Evolutionary conservation across 2,113 vertebrate species (phyloP).

Genomic region (Nothobranchius kuhntae): DNA sequence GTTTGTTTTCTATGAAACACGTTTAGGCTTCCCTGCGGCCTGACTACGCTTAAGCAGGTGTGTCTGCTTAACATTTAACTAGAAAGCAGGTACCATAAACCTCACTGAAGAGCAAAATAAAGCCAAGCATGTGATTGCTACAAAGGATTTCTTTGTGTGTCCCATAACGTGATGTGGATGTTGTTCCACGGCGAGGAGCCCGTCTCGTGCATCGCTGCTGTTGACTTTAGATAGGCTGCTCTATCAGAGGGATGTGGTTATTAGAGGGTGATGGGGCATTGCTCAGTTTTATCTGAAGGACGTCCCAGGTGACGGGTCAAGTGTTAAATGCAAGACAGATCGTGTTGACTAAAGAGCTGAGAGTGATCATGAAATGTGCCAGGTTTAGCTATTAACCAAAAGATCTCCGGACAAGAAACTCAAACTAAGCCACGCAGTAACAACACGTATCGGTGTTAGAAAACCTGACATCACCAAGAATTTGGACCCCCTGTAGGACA

Average conservation of each 20-base stretch:
- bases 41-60: background rate
- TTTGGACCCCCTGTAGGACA: constrained; percentile 9
- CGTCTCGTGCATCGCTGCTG: constrained; percentile 35
- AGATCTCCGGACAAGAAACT: background rate
- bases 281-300: constrained; percentile 45
- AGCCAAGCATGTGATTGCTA: background rate
- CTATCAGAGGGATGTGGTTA: constrained; percentile 32
- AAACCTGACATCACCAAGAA: background rate
- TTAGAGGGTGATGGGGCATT: constrained; percentile 45
- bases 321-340: constrained; percentile 19
- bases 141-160: constrained; percentile 20
- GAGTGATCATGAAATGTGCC: too few species aligned
- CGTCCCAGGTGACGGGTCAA: constrained; percentile 31
- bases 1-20: background rate
- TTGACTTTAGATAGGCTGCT: constrained; percentile 60
- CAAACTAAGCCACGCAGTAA: background rate
- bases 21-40: background rate
- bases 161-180: constrained; percentile 10
- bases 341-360: background rate
- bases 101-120: background rate
- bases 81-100: background rate
- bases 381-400: too few species aligned
- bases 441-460: constrained; percentile 25
- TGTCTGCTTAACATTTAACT: constrained; percentile 17
- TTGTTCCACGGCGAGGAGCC: constrained; percentile 24